These are phyloP conservation scores for Anoncus sp. DNA, from an alignment of 2,888 invertebrate genomes.

Conservation along the genomic window DNA sequence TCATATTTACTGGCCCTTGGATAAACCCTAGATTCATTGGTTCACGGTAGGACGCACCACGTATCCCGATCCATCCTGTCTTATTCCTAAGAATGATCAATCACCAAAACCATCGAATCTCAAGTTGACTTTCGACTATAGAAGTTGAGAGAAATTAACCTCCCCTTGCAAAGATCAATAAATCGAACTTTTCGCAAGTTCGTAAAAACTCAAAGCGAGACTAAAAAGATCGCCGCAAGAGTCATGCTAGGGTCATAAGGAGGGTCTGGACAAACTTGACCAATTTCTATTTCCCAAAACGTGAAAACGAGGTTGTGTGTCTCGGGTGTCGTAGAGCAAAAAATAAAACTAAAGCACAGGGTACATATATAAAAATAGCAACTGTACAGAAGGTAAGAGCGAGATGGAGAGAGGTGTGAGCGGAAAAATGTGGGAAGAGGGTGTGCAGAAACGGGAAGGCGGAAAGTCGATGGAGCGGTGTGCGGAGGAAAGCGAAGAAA, in stretches of 20 bases:
- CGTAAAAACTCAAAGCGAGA: not conserved
- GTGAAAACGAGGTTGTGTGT: slow-evolving; percentile 56
- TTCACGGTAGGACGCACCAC: slow-evolving; percentile 45
- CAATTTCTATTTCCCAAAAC: slow-evolving; percentile 61
- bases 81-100: slow-evolving; percentile 2
- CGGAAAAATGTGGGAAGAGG: slow-evolving; percentile 21
- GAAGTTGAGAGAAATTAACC: not conserved
- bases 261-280: slow-evolving; percentile 51
- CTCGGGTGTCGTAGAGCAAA: slow-evolving; percentile 35
- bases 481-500: slow-evolving; percentile 60
- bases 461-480: slow-evolving; percentile 70
- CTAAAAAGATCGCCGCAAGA: no score
- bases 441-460: slow-evolving; percentile 53
- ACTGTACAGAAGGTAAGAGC: not conserved
- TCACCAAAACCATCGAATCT: not conserved
- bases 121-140: not conserved
- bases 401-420: slow-evolving; percentile 27
- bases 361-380: slow-evolving; percentile 31
- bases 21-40: not conserved
- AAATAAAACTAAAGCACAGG: slow-evolving; percentile 19
- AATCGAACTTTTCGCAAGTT: not conserved
- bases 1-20: not conserved
- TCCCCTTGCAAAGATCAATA: not conserved
- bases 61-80: slow-evolving; percentile 4
- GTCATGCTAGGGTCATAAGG: no score